Evolutionary conservation across 2,113 vertebrate species (phyloP).

Genomic region (Bos indicus): DNA sequence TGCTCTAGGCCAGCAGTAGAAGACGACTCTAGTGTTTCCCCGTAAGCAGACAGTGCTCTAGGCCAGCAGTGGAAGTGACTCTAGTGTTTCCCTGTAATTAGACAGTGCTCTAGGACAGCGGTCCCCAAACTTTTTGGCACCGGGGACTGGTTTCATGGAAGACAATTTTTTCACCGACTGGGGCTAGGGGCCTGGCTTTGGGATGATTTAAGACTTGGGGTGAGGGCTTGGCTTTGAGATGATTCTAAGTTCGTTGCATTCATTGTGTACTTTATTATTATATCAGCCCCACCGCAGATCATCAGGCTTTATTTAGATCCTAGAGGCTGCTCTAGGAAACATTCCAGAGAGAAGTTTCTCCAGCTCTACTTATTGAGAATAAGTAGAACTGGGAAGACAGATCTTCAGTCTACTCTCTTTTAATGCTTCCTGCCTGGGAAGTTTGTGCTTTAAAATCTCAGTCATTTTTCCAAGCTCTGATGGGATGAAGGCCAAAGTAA

Average conservation of each 20-base stretch:
- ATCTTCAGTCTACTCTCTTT: background rate
- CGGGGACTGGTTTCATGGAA: background rate
- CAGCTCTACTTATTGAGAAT: background rate
- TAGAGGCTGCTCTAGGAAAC: background rate
- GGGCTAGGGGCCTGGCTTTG: background rate
- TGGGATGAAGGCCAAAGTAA: background rate
- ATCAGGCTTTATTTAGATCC: background rate
- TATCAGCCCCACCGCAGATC: background rate
- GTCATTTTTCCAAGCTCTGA: background rate
- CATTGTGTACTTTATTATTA: background rate
- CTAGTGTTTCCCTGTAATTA: background rate
- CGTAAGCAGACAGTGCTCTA: fast-evolving
- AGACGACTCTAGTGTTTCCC: no score
- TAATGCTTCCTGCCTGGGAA: background rate
- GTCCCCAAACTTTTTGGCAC: background rate
- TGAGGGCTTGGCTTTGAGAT: background rate
- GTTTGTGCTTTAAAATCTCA: background rate
- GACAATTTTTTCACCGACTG: background rate
- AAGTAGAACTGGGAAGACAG: background rate
- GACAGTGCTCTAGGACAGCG: background rate
- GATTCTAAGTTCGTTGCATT: background rate
- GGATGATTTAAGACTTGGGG: background rate
- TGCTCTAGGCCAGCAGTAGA: fast-evolving
- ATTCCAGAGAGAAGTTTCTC: background rate
- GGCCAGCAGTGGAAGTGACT: background rate